Conservation (phyloP, 2,888 invertebrate species). For the Acleris emargana region DNA sequence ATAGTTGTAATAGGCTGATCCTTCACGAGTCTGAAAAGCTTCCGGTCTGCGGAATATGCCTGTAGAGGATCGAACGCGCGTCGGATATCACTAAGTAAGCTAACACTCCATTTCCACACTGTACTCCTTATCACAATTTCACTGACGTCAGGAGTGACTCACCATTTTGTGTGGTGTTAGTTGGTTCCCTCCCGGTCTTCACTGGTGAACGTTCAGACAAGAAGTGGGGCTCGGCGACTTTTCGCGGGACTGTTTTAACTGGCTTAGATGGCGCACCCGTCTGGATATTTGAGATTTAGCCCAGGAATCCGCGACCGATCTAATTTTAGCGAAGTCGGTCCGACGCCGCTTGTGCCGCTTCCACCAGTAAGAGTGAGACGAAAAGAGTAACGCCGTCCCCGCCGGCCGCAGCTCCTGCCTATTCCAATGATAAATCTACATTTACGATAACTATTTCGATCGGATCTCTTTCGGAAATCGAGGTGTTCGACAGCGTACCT, state of each 20-base stretch:
- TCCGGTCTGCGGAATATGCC: constrained; percentile 74
- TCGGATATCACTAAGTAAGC: constrained; percentile 63
- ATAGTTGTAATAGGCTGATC: constrained; percentile 46
- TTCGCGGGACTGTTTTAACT: constrained; percentile 89
- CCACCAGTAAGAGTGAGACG: constrained; percentile 64
- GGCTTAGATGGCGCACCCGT: constrained; percentile 88
- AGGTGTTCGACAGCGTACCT: constrained; percentile 53
- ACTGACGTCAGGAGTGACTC: constrained; percentile 80
- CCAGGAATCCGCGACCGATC: constrained; percentile 83
- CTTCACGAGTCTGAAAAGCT: constrained; percentile 57
- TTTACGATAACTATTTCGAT: constrained; percentile 82
- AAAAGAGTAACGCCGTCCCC: constrained; percentile 54
- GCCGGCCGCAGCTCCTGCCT: constrained; percentile 57
- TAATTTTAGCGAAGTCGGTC: constrained; percentile 78
- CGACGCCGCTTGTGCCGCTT: constrained; percentile 56
- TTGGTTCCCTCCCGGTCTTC: constrained; percentile 86
- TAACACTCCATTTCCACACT: constrained; percentile 73
- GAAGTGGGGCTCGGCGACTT: constrained; percentile 89
- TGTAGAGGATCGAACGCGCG: constrained; percentile 60
- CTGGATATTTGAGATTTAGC: constrained; percentile 86
- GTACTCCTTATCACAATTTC: constrained; percentile 76
- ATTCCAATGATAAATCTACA: constrained; percentile 77
- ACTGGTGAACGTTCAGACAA: constrained; percentile 90
- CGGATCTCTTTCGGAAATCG: constrained; percentile 62
- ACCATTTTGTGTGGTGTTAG: constrained; percentile 88